Evolutionary conservation across 2,113 vertebrate species (phyloP), one percentile per base, ranked within the genome.

Genomic region (Tympanuchus pallidicinctus): DNA sequence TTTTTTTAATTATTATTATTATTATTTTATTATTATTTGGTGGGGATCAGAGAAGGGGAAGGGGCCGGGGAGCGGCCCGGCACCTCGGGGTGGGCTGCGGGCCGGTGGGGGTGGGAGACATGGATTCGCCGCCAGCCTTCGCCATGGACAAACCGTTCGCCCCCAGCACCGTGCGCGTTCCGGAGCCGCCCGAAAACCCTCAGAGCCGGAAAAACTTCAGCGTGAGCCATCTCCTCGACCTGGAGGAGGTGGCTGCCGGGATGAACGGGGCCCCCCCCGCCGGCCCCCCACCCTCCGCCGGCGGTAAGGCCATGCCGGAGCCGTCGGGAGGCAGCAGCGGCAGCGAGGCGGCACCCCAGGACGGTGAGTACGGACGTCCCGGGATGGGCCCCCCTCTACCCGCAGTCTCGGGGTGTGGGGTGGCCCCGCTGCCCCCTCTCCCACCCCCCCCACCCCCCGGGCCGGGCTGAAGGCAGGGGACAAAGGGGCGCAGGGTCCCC

Each of bases 151-250:
- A 97, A 92, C 92, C 96, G 60, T 97, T 97, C 92, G 93, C 95
- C 82, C 95, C 96, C 77, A 82, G 95, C 90, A 61, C 92, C 70
- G 95, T 90, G 70, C 94, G 97, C 24, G 96, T 96, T 47, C 88
- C 97, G 91, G 98, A 97, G 86, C 96, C 97, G 7, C 94, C 97
- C 43, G 98, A 98, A 87, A 97, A 97, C 67, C 96, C 96, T 56
- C 98, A 98, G 81, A 97, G 96, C 92, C 97, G 97, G 95, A 98
- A 98, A 93, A 98, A 98, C 97, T 98, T 98, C 97, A 97, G 97
- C 90, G 98, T 98, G 60, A 98, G 97, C 94, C 98, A 98, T 94
- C 98, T 98, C 91, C 93, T 98, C 92, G 98, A 98, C 95, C 97
- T 98, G 95, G 98, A 98, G 94, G 98, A 98, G 92, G 98, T 97